These are phyloP conservation scores for Nasua narica DNA, from an alignment of 2,797 vertebrate genomes.

Conservation along the genomic window DNA sequence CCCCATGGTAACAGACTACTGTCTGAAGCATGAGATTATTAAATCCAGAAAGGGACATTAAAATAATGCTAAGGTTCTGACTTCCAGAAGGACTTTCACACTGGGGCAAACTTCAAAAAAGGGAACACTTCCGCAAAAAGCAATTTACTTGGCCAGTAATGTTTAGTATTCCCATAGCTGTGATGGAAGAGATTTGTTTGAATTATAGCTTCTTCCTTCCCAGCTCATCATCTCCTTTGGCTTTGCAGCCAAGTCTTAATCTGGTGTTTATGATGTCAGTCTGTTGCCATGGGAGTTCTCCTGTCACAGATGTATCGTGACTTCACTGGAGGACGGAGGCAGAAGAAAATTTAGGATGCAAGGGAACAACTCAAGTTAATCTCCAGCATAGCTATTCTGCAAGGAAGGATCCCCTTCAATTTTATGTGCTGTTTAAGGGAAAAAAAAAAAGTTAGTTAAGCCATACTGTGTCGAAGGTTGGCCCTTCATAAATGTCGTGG, in stretches of 20 bases:
- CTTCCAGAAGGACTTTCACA: slow-evolving; percentile 80
- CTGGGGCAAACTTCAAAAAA: slow-evolving; percentile 80
- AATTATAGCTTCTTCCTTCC: slow-evolving; percentile 77
- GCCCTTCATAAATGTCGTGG: background rate
- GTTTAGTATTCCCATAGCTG: slow-evolving; percentile 77
- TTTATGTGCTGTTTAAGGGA: background rate
- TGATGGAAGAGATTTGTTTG: slow-evolving; percentile 73
- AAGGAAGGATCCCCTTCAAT: slow-evolving; percentile 33
- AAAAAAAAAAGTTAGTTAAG: slow-evolving; percentile 35
- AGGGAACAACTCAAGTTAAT: slow-evolving; percentile 41
- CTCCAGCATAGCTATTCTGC: background rate
- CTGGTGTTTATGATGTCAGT: slow-evolving; percentile 80
- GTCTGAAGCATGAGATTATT: slow-evolving; percentile 84
- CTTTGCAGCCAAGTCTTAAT: slow-evolving; percentile 77
- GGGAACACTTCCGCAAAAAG: slow-evolving; percentile 71
- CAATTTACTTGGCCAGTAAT: slow-evolving; percentile 76
- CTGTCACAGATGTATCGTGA: slow-evolving; percentile 78
- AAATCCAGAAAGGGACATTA: slow-evolving; percentile 83
- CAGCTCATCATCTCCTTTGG: slow-evolving; percentile 75
- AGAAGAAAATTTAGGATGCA: slow-evolving; percentile 58
- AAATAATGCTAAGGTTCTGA: slow-evolving; percentile 82
- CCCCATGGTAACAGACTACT: slow-evolving; percentile 85
- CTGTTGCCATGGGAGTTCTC: slow-evolving; percentile 81
- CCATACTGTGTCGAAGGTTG: background rate
- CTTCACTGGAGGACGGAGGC: slow-evolving; percentile 72